These are phyloP conservation scores for Peromyscus aztecus DNA, from an alignment of 2,797 vertebrate genomes.

Conservation along the genomic window DNA sequence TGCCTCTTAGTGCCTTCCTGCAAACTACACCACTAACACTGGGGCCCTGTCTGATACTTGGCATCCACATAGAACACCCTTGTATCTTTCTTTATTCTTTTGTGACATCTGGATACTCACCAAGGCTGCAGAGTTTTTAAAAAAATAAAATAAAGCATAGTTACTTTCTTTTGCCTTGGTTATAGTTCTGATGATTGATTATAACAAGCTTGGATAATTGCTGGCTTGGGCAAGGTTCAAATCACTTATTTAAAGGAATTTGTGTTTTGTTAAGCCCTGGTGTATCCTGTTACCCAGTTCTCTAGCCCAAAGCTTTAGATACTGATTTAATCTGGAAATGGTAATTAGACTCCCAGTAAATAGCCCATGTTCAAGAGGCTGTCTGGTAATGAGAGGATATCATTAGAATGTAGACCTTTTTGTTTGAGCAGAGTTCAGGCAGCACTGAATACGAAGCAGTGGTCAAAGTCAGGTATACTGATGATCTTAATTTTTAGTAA, in stretches of 20 bases:
- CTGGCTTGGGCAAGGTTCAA: constrained; percentile 43
- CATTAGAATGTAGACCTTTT: neutral
- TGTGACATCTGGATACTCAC: neutral
- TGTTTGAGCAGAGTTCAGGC: neutral
- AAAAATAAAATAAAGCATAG: neutral
- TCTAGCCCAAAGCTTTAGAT: constrained; percentile 41
- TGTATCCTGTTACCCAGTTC: constrained; percentile 47
- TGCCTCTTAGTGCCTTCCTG: neutral
- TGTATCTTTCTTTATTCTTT: neutral
- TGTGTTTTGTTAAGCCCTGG: constrained; percentile 7
- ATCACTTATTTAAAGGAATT: constrained; percentile 59
- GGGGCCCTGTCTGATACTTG: no score
- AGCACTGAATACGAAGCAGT: constrained; percentile 42
- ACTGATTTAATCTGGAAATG: constrained; percentile 65
- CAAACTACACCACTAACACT: neutral
- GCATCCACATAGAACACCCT: neutral
- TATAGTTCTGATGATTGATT: constrained; percentile 48
- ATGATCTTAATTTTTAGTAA: constrained; percentile 40
- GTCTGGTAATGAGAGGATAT: constrained; percentile 16
- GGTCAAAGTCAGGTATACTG: neutral
- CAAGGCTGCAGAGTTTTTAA: neutral
- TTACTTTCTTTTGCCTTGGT: constrained; percentile 15
- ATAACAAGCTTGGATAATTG: constrained; percentile 49
- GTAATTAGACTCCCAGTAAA: constrained; percentile 42
- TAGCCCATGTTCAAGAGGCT: constrained; percentile 43